Percentiles rank a stretch among this genome's conserved stretches.
These are phyloP conservation scores for Bradynema listronoti DNA, from an alignment of 1,140 invertebrate genomes.

Conservation along the genomic window DNA sequence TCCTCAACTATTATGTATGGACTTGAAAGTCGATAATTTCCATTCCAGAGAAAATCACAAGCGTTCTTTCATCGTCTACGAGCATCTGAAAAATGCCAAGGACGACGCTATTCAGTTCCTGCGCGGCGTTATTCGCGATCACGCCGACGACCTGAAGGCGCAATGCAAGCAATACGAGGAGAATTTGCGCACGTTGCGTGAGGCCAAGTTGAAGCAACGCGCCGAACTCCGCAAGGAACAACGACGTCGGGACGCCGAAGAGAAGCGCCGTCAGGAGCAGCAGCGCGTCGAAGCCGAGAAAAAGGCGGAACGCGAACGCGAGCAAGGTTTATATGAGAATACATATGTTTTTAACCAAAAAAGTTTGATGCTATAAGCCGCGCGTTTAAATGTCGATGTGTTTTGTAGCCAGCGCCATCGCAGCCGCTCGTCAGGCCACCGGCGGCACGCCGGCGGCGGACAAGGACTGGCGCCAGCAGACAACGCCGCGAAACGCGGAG, in stretches of 20 bases:
- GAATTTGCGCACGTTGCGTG: slow-evolving; percentile 16
- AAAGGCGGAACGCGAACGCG: background rate
- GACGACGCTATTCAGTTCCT: slow-evolving; percentile 44
- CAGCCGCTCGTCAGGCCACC: too few relatives aligned
- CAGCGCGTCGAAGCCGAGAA: slow-evolving; percentile 1
- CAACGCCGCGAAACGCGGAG: too few relatives aligned
- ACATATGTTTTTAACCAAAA: too few relatives aligned
- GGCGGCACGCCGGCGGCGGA: too few relatives aligned
- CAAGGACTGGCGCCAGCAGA: too few relatives aligned
- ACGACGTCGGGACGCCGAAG: slow-evolving; percentile 28
- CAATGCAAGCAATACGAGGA: slow-evolving; percentile 32
- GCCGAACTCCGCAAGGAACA: slow-evolving; percentile 42
- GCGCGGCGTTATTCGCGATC: slow-evolving; percentile 28
- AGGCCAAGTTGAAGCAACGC: slow-evolving; percentile 36
- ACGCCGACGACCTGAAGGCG: slow-evolving; percentile 27
- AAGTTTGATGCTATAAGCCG: too few relatives aligned
- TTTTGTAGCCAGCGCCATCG: too few relatives aligned
- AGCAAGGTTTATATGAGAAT: too few relatives aligned
- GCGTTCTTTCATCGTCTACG: slow-evolving; percentile 35
- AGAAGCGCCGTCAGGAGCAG: background rate
- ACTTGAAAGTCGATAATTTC: background rate
- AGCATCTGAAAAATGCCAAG: slow-evolving; percentile 31
- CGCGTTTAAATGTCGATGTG: too few relatives aligned
- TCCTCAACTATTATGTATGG: background rate
- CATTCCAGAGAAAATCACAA: slow-evolving; percentile 45